These are phyloP conservation scores for Zaprionus davidi DNA, from an alignment of 1,140 invertebrate species.

Conservation along the genomic window DNA sequence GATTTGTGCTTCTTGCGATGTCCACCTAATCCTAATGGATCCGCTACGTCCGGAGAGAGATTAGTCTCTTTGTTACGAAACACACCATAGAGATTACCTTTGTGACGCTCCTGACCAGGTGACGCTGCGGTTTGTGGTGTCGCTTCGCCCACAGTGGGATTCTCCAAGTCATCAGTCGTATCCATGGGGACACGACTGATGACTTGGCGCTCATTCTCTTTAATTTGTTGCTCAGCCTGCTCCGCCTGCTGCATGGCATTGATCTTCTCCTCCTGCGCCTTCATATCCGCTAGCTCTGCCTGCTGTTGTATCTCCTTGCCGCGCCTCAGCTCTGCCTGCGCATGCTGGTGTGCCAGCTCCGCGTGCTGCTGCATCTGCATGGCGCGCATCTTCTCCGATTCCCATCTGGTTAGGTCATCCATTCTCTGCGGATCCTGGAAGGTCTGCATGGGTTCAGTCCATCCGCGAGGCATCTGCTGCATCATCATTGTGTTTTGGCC, in stretches of 20 bases:
- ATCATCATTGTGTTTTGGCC: background rate
- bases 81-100: conserved; percentile 81
- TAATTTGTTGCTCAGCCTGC: background rate
- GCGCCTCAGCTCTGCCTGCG: background rate
- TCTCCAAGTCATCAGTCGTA: background rate
- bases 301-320: conserved; percentile 8
- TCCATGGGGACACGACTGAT: no score
- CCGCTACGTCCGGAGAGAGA: conserved; percentile 39
- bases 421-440: conserved; percentile 8
- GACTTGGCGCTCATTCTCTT: background rate
- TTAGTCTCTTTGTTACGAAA: conserved; percentile 53
- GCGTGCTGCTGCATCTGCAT: background rate
- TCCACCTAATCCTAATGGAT: conserved; percentile 52
- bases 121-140: conserved; percentile 65
- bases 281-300: background rate
- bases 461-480: background rate
- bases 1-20: conserved; percentile 61
- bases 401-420: background rate
- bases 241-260: background rate
- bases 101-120: conserved; percentile 56
- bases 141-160: conserved; percentile 53
- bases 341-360: background rate
- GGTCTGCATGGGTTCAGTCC: conserved; percentile 6
- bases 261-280: background rate
- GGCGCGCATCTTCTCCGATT: background rate